phyloP scores from a whole-genome alignment of 2,888 invertebrate genomes.

The Tuta absoluta region DNA sequence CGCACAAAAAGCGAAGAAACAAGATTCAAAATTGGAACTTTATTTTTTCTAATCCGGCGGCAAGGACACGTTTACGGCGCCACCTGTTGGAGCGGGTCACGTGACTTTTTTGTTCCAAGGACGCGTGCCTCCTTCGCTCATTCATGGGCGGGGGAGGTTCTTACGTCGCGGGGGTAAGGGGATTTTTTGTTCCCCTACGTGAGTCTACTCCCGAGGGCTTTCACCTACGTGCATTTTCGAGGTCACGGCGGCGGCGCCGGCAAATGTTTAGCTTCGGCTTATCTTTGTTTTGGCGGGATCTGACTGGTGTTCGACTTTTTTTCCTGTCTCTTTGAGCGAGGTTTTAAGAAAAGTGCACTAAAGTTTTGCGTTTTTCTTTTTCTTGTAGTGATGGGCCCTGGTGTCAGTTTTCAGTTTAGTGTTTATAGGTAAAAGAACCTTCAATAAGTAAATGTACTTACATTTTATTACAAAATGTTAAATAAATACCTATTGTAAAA shows the following conservation, averaged over 20 bases:
- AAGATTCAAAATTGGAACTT: slow-evolving; percentile 21
- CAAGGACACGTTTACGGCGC: slow-evolving; percentile 77
- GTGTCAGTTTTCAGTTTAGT: too few species aligned
- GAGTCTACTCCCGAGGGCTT: slow-evolving; percentile 78
- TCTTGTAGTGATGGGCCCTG: too few species aligned
- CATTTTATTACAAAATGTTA: too few species aligned
- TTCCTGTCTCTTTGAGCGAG: slow-evolving; percentile 46
- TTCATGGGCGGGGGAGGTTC: slow-evolving; percentile 76
- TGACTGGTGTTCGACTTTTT: slow-evolving; percentile 42
- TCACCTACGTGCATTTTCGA: slow-evolving; percentile 81
- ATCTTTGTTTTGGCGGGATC: slow-evolving; percentile 58
- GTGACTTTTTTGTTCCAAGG: slow-evolving; percentile 81
- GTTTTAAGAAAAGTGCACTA: not conserved
- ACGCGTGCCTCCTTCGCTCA: slow-evolving; percentile 80
- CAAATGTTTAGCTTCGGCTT: slow-evolving; percentile 73
- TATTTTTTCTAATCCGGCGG: slow-evolving; percentile 66
- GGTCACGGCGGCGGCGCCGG: slow-evolving; percentile 65
- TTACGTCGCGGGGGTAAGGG: slow-evolving; percentile 70
- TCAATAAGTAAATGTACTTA: too few species aligned
- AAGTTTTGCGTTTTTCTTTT: not conserved
- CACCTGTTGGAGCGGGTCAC: slow-evolving; percentile 78
- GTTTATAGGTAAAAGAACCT: too few species aligned
- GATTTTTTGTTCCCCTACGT: slow-evolving; percentile 79
- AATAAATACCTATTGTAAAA: too few species aligned
- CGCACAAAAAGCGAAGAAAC: not conserved